Percentiles rank a stretch among this genome's conserved stretches.
These are phyloP conservation scores for Hirudinaria manillensis DNA, from an alignment of 2,888 invertebrate genomes.

Conservation along the genomic window DNA sequence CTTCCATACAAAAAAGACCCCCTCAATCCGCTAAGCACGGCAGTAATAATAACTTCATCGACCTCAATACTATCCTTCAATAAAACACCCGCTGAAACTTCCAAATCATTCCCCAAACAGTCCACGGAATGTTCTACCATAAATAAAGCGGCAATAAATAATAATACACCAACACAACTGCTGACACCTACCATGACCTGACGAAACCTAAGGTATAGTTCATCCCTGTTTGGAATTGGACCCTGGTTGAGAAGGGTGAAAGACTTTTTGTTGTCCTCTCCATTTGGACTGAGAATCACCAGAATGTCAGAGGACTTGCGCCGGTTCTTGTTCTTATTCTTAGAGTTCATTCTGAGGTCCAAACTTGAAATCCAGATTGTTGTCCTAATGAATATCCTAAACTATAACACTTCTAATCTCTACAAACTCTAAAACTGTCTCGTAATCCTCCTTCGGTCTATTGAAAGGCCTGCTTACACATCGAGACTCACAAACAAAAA, in stretches of 20 bases:
- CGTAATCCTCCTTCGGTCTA: no score
- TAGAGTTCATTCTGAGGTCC: neutral
- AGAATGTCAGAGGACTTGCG: neutral
- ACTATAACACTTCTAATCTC: no score
- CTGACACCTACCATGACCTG: conserved; percentile 25
- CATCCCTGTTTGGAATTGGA: conserved; percentile 28
- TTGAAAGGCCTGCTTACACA: no score
- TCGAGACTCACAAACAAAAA: no score
- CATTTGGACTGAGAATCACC: neutral
- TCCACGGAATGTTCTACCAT: neutral
- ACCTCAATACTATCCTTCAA: no score
- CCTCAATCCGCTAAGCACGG: no score
- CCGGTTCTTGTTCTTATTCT: neutral
- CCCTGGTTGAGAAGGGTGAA: neutral
- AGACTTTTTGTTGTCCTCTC: no score
- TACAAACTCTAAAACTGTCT: no score
- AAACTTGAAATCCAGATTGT: neutral
- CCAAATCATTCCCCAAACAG: neutral
- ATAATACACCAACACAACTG: neutral
- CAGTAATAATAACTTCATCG: no score
- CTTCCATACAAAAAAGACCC: no score
- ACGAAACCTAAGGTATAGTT: conserved; percentile 23
- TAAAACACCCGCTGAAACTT: no score
- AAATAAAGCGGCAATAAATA: neutral
- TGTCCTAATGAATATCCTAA: no score